A percentile compares a stretch with the other conserved stretches of the same genome.
These are phyloP conservation scores for Myathropa florea DNA, from an alignment of 2,888 invertebrate species.

Conservation along the genomic window DNA sequence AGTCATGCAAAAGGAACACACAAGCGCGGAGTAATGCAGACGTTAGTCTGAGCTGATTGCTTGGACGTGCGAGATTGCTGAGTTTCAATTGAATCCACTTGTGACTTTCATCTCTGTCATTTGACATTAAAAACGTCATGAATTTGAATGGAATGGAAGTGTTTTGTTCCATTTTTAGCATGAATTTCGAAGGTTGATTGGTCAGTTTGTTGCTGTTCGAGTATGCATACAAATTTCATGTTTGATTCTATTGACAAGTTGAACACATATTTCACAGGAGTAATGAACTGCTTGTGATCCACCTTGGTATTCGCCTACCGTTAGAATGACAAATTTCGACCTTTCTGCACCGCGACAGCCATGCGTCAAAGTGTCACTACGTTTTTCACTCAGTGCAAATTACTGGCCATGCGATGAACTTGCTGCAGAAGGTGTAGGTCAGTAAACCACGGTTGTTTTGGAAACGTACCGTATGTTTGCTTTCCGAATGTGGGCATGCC, in stretches of 20 bases:
- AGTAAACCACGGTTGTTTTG: not conserved
- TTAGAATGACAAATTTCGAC: not conserved
- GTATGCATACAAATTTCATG: not conserved
- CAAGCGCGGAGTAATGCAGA: not conserved
- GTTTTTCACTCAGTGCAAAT: not conserved
- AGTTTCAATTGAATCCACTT: not conserved
- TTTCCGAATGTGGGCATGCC: not conserved
- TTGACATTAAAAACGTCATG: constrained; percentile 31
- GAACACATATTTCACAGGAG: not conserved
- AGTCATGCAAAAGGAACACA: not conserved
- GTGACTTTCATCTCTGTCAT: constrained; percentile 20
- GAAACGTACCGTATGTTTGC: not conserved
- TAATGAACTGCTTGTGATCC: not conserved
- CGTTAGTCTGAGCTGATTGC: constrained; percentile 2
- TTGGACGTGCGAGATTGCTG: not conserved
- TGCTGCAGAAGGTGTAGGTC: not conserved
- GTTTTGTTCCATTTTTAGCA: not conserved
- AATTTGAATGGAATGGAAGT: constrained; percentile 1
- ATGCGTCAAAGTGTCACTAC: not conserved
- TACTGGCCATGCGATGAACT: not conserved
- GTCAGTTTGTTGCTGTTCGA: no score
- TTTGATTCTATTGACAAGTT: not conserved
- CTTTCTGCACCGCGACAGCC: not conserved
- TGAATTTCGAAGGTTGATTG: not conserved
- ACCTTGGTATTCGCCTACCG: no score